Evolutionary conservation across 2,888 invertebrate genomes (phyloP).

Genomic region (Chloroclysta siterata): DNA sequence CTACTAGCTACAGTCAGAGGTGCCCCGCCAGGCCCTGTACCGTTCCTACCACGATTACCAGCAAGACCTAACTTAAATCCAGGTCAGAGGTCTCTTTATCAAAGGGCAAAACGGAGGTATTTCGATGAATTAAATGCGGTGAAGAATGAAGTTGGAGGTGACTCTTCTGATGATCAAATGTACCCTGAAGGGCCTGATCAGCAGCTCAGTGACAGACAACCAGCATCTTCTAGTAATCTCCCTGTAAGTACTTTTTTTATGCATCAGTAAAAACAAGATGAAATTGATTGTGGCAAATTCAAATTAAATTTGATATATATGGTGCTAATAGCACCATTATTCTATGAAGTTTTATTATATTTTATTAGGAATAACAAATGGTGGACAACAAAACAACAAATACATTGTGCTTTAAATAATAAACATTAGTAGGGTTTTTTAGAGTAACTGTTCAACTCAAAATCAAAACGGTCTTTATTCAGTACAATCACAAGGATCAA

Average conservation of each 20-base stretch:
- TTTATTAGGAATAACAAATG: too few species aligned
- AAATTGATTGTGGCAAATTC: too few species aligned
- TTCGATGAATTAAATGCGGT: slow-evolving; percentile 90
- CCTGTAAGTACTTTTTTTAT: slow-evolving; percentile 28
- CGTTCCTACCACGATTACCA: slow-evolving; percentile 70
- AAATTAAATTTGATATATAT: too few species aligned
- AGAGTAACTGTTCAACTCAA: too few species aligned
- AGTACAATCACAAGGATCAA: too few species aligned
- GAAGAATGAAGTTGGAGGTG: slow-evolving; percentile 88
- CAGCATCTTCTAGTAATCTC: slow-evolving; percentile 23
- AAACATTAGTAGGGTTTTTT: too few species aligned
- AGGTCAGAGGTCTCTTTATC: slow-evolving; percentile 80
- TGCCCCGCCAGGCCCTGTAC: slow-evolving; percentile 86
- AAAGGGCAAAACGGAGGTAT: slow-evolving; percentile 82
- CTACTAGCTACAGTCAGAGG: slow-evolving; percentile 87
- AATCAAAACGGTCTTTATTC: too few species aligned
- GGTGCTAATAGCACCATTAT: too few species aligned
- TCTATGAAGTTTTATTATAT: too few species aligned
- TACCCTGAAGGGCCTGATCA: slow-evolving; percentile 89
- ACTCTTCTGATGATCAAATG: slow-evolving; percentile 91
- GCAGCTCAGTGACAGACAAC: slow-evolving; percentile 70
- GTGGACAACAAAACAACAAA: too few species aligned
- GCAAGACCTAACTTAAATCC: slow-evolving; percentile 67
- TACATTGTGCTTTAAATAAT: too few species aligned
- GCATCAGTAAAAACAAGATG: neutral